Base-by-base conservation (phyloP, 2,888 invertebrate species). In the Sinotaia quadrata region DNA sequence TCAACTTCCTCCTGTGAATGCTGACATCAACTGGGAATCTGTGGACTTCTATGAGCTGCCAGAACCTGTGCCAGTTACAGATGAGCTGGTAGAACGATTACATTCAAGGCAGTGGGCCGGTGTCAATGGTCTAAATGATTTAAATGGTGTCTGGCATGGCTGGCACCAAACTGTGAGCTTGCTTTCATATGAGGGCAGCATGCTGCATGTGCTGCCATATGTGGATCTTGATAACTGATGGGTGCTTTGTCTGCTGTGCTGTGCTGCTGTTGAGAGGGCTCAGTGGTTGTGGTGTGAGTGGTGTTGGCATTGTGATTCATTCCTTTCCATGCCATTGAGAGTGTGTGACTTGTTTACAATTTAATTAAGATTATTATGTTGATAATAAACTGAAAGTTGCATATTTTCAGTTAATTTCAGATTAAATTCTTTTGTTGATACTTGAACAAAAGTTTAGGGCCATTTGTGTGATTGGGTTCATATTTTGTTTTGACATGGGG, bases 161-260 rank as follows among this genome's bases (percentile, higher is more conserved):
- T 98, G 97, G 96, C 94, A 96, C 89, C 93, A 96, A 90, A 93
- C 94, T 87, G 92, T 93, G 77, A 92, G 93, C 80, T 90, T 91
- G 84, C 91, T 91, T 85, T 92, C 94, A 73, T 92, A 91, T 83
- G 92, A 94, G 85, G 94, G 93, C 85, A 93, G 94, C 88, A 90
- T 92, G 86, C 92, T 97, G 88, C 92, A 94, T 89, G 95, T 97
- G 91, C 92, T 97, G 92, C 97, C 97, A 90, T 98, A 98, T 91
- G 96, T 96, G 90, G 94, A 96, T 89, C 94, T 96, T 90, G 96
- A 97, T 93, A 96, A 83, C 70, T 83, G 74, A n/a, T n/a, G n/a
- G n/a, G 76, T 61, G n/a, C n/a, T n/a, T n/a, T n/a, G n/a, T n/a
- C n/a, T n/a, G n/a, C n/a, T n/a, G n/a, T n/a, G n/a, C n/a, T n/a